Conservation (phyloP, 2,888 invertebrate genomes). For the Mesorhabditis sp. region DNA sequence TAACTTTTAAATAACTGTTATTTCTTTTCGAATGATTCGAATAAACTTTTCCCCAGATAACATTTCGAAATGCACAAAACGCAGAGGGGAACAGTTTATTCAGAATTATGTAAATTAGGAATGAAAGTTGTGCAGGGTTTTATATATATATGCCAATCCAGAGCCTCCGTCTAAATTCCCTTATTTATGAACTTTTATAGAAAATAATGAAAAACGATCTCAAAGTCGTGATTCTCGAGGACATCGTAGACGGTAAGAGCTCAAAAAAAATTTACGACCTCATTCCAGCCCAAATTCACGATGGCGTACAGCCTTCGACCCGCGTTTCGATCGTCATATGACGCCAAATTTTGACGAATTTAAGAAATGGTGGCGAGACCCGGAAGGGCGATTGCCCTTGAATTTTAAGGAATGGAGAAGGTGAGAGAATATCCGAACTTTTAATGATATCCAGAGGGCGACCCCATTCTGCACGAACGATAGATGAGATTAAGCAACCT, state of each 20-base stretch:
- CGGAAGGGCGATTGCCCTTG: neutral
- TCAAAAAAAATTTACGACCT: neutral
- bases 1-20: neutral
- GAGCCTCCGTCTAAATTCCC: no score
- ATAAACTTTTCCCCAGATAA: neutral
- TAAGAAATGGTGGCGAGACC: constrained; percentile 4
- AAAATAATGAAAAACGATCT: no score
- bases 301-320: neutral
- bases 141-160: no score
- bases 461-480: no score
- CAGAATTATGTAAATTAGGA: neutral
- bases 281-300: constrained; percentile 2
- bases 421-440: neutral
- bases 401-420: neutral
- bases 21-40: no score
- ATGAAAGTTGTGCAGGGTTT: no score
- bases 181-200: no score
- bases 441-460: no score
- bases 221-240: neutral
- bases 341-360: neutral
- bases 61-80: neutral
- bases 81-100: neutral
- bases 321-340: constrained; percentile 3
- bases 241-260: neutral
- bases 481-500: no score